These are phyloP conservation scores for Anthoscopus minutus DNA, from an alignment of 2,113 vertebrate genomes.

Conservation along the genomic window DNA sequence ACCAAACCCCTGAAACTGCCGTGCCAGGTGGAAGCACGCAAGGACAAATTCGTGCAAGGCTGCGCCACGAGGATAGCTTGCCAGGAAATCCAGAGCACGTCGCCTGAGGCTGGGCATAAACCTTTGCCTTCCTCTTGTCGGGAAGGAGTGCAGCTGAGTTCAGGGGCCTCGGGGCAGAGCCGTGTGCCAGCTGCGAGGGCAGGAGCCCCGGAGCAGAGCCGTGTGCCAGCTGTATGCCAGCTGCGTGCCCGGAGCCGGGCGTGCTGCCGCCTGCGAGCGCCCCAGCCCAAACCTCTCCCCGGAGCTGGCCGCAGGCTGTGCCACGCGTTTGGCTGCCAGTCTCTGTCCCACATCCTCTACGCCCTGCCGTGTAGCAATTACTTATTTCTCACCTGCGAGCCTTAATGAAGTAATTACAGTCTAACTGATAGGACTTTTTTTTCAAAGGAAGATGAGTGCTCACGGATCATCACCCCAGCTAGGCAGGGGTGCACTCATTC, in stretches of 20 bases:
- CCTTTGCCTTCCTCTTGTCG: not conserved
- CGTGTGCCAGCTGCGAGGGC: not conserved
- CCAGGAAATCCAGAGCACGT: not conserved
- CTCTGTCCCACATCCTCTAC: not conserved
- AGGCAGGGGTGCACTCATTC: not conserved
- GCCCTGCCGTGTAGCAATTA: not conserved
- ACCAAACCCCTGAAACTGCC: not conserved
- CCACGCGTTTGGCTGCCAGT: not conserved
- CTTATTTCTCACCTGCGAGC: not conserved
- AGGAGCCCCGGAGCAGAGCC: not conserved
- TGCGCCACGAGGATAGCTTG: not conserved
- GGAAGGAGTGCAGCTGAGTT: not conserved
- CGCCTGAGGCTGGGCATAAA: not conserved
- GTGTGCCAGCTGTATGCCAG: not conserved
- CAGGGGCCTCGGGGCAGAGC: not conserved
- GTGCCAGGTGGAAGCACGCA: not conserved
- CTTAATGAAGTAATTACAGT: not conserved
- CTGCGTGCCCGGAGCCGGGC: not conserved
- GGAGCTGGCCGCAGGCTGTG: not conserved
- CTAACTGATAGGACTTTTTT: not conserved
- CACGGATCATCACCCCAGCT: not conserved
- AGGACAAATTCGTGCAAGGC: not conserved
- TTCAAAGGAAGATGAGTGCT: not conserved
- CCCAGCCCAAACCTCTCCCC: not conserved
- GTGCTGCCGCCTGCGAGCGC: rapidly evolving